A percentile compares a stretch with the other conserved stretches of the same genome.
Conservation (phyloP, 1,140 invertebrate species). For the Bilobella aurantiaca region DNA sequence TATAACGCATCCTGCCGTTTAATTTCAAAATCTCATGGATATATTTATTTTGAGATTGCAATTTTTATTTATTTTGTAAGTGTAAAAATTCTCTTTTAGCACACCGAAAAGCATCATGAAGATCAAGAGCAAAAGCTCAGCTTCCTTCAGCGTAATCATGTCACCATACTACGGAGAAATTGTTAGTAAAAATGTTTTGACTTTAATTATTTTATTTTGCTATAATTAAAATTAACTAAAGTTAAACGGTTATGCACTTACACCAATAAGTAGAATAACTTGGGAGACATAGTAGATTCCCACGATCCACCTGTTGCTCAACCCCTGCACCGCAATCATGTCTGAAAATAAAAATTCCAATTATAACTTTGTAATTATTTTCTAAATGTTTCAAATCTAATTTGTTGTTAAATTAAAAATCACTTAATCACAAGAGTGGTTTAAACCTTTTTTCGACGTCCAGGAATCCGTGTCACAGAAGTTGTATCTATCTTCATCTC, state of each 20-base stretch:
- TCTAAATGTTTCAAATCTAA: too few relatives aligned
- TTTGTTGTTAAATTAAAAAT: too few relatives aligned
- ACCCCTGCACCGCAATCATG: neutral
- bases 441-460: neutral
- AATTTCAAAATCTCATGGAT: neutral
- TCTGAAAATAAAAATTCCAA: too few relatives aligned
- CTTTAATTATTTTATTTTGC: too few relatives aligned
- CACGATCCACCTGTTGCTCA: constrained; percentile 6
- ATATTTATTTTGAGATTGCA: neutral
- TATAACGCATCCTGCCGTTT: constrained; percentile 9
- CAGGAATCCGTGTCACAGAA: constrained; percentile 1
- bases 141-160: constrained; percentile 8
- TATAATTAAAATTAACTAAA: too few relatives aligned
- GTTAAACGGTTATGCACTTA: neutral
- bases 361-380: too few relatives aligned
- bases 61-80: neutral
- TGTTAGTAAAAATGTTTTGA: too few relatives aligned
- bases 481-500: constrained; percentile 16
- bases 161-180: constrained; percentile 15
- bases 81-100: neutral
- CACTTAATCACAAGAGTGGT: too few relatives aligned
- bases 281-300: constrained; percentile 17
- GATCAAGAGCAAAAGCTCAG: neutral
- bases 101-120: constrained; percentile 13
- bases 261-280: constrained; percentile 18